Conservation (phyloP, 2,113 vertebrate genomes). For the Ia io region DNA sequence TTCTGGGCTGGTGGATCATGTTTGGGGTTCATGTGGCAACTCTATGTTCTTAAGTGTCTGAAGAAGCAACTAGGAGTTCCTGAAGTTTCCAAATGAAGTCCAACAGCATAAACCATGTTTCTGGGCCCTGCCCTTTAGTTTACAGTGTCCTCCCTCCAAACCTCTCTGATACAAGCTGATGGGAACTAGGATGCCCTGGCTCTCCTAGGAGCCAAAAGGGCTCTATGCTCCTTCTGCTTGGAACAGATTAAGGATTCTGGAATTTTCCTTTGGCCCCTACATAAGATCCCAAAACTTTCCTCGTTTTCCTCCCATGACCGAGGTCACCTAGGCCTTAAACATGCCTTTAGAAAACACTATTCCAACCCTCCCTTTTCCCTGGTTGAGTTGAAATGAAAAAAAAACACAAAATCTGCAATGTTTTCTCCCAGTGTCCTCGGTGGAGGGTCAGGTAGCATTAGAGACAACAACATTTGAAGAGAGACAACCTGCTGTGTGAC, state of each 20-base stretch:
- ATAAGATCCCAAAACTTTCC: background rate
- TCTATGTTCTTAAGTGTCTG: background rate
- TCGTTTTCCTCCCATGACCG: background rate
- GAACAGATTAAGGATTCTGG: background rate
- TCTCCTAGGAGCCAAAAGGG: background rate
- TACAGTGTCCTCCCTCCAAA: background rate
- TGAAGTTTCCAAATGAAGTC: background rate
- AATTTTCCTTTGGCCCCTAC: background rate
- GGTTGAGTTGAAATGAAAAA: background rate
- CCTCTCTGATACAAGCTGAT: background rate
- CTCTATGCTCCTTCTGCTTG: background rate
- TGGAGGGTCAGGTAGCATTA: background rate
- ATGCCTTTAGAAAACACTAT: background rate
- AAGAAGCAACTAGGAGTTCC: background rate
- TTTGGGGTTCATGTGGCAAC: background rate
- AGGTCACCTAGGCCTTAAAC: background rate
- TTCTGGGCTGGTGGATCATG: background rate
- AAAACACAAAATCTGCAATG: background rate
- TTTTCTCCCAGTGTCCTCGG: background rate
- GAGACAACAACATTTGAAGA: background rate
- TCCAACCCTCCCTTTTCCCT: background rate
- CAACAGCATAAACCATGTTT: background rate
- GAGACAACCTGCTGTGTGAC: background rate
- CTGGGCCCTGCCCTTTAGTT: background rate
- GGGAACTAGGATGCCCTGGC: background rate